Conservation (phyloP, 2,888 invertebrate species). For the Phengaris arion region DNA sequence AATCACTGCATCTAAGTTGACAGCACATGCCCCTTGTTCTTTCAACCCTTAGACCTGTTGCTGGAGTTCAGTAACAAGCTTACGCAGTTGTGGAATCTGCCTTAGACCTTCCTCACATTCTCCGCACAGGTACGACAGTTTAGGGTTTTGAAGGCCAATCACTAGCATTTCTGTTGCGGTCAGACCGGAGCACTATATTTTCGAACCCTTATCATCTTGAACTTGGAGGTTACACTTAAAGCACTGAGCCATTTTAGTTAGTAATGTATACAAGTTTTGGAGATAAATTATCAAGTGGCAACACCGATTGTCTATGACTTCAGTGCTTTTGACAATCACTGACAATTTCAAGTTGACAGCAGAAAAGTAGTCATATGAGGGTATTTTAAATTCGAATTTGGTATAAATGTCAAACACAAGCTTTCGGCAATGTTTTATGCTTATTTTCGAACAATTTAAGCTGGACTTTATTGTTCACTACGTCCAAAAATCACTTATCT, state of each 20-base stretch:
- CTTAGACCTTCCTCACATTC: constrained; percentile 31
- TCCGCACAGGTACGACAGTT: constrained; percentile 29
- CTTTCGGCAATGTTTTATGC: not conserved
- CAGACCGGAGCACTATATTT: constrained; percentile 29
- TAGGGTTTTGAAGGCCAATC: constrained; percentile 31
- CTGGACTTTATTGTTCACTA: not conserved
- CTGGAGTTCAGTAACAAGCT: not conserved
- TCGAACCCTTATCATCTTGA: constrained; percentile 28
- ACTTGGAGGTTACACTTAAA: constrained; percentile 28
- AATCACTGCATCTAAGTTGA: constrained; percentile 1
- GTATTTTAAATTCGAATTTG: too few relatives aligned
- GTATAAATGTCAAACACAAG: too few relatives aligned
- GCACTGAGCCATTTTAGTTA: constrained; percentile 26
- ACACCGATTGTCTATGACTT: too few relatives aligned
- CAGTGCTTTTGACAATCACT: too few relatives aligned
- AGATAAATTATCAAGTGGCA: too few relatives aligned
- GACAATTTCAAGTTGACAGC: too few relatives aligned
- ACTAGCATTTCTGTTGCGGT: constrained; percentile 30
- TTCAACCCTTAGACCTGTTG: not conserved
- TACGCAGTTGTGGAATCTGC: constrained; percentile 22
- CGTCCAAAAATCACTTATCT: not conserved
- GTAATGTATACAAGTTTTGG: too few relatives aligned
- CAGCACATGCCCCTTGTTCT: not conserved
- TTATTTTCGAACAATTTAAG: not conserved
- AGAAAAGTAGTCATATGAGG: too few relatives aligned